Base-by-base conservation (phyloP, 2,113 vertebrate genomes). In the Oostethus manadensis region DNA sequence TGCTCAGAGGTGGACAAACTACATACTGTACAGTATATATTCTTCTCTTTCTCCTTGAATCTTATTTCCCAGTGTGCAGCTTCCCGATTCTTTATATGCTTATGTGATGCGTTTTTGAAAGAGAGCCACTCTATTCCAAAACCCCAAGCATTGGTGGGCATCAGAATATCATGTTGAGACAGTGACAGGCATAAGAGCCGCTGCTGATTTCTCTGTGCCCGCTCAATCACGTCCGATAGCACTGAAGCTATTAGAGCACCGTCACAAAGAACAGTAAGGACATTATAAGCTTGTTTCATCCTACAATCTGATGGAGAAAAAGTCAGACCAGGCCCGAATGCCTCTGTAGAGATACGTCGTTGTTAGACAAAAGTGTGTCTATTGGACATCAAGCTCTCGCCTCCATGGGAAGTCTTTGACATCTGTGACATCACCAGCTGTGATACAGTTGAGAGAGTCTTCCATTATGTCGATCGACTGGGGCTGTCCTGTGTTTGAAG, bases 151-250 rank as follows among this genome's bases (percentile, higher is more conserved):
- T 74, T 68, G 55, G 60, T 58, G 44, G 71, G 73, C 56, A 63
- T 67, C 72, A 80, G 68, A 73, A 84, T 51, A 72, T 70, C 78
- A 73, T 80, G 75, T 73, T 70, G 80, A 70, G 85, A 75, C 62
- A 62, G 63, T 51, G 54, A 35, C 60, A 49, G 61, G 33, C 54
- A 67, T 54, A 74, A 75, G 75, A 77, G 67, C 74, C 74, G 71
- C 73, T 3, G 8, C 51, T 46, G 71, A 73, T 76, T 68, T 74
- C 60, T 62, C 61, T 47, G 57, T 48, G 61, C 61, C 60, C 17
- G 63, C 63, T 77, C 64, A 38, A 84, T 84, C 62, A 69, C 55
- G 68, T 70, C 60, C 13, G 13, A 70, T 62, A 68, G 71, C 60
- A 53, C 50, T 18, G 58, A 70, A 56, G 78, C 79, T 83, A 80